Percentiles rank a stretch among this genome's conserved stretches.
These are phyloP conservation scores for Micrasema minimum DNA, from an alignment of 1,140 invertebrate species.

Conservation along the genomic window DNA sequence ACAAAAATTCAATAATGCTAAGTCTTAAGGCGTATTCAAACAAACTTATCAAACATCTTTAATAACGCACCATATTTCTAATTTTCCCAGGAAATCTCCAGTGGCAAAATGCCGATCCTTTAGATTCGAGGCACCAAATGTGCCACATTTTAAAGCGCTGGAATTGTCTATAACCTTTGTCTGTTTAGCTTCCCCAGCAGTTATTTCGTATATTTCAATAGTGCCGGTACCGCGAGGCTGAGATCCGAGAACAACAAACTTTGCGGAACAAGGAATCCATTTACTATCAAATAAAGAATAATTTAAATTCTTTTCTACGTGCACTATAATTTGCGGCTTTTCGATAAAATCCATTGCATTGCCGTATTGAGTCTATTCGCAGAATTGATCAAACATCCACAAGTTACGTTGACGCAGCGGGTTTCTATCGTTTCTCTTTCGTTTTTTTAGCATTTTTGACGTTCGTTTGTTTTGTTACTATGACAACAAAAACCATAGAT, in stretches of 20 bases:
- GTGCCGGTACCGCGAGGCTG: conserved; percentile 85
- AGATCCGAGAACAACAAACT: conserved; percentile 90
- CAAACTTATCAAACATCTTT: neutral
- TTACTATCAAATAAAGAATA: conserved; percentile 92
- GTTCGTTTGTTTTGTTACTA: conserved; percentile 25
- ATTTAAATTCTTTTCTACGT: conserved; percentile 84
- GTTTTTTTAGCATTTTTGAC: conserved; percentile 8
- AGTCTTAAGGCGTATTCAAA: neutral
- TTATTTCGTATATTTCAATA: conserved; percentile 88
- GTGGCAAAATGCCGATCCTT: conserved; percentile 85
- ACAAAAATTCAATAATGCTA: neutral
- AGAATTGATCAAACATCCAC: conserved; percentile 22
- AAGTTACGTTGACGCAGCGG: neutral
- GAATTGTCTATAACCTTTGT: conserved; percentile 81
- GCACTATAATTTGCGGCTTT: conserved; percentile 91
- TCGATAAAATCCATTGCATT: conserved; percentile 68
- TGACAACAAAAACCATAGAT: neutral
- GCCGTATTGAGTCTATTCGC: neutral
- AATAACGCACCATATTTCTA: conserved; percentile 80
- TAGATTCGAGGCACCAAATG: conserved; percentile 87
- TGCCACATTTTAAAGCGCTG: conserved; percentile 91
- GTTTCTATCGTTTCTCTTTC: neutral
- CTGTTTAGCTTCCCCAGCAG: conserved; percentile 76
- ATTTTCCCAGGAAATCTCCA: conserved; percentile 89
- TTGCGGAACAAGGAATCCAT: conserved; percentile 94